phyloP scores from a whole-genome alignment of 2,113 vertebrate genomes.

The Prolemur simus region DNA sequence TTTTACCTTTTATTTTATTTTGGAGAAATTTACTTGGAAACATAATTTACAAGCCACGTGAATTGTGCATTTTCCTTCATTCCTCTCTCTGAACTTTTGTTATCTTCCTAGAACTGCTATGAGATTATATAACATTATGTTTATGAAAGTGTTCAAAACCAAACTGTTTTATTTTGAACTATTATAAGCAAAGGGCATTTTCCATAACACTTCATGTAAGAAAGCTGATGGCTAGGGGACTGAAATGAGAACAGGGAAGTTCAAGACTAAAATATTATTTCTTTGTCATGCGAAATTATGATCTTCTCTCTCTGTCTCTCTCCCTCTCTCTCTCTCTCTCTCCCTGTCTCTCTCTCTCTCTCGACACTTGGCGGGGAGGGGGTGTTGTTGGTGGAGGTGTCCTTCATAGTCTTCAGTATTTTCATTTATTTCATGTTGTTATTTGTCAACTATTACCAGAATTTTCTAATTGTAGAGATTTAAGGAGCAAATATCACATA shows the following conservation, averaged over 20 bases:
- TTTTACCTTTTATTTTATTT: neutral
- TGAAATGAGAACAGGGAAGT: neutral
- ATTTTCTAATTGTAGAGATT: slow-evolving; percentile 43
- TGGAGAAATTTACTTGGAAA: neutral
- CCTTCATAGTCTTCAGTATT: neutral
- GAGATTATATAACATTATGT: neutral
- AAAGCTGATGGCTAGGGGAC: neutral
- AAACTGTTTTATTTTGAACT: slow-evolving; percentile 1
- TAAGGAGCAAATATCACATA: neutral
- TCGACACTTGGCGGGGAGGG: neutral
- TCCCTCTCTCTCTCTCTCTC: neutral
- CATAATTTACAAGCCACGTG: neutral
- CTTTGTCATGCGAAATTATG: neutral
- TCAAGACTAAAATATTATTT: slow-evolving; percentile 26
- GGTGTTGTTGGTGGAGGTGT: neutral
- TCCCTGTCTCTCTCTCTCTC: neutral
- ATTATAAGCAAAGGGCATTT: neutral
- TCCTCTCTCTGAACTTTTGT: neutral
- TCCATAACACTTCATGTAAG: neutral
- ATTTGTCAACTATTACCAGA: neutral
- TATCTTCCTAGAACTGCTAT: neutral
- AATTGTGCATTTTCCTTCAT: slow-evolving; percentile 18
- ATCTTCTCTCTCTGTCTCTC: neutral
- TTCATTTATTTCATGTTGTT: slow-evolving; percentile 8
- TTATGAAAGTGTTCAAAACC: neutral